These are phyloP conservation scores for Hanleya hanleyi DNA, from an alignment of 2,888 invertebrate species.

Conservation along the genomic window DNA sequence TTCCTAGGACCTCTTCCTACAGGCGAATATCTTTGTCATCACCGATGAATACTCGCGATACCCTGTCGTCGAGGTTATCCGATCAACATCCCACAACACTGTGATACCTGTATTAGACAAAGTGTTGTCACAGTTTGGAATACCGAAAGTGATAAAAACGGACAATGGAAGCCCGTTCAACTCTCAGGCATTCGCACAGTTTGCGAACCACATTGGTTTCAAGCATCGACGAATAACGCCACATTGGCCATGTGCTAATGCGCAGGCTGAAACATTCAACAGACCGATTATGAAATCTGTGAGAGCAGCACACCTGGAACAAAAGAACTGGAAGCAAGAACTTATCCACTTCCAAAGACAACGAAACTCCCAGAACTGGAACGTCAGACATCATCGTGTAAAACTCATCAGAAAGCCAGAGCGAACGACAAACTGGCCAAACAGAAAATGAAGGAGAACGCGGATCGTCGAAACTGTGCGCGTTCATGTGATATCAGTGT, in stretches of 20 bases:
- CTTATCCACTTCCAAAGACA: too few relatives aligned
- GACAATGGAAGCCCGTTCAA: slow-evolving; percentile 23
- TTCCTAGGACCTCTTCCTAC: slow-evolving; percentile 20
- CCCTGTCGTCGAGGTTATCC: slow-evolving; percentile 13
- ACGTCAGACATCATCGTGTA: too few relatives aligned
- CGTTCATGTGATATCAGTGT: neutral
- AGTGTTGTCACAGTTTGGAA: slow-evolving; percentile 21
- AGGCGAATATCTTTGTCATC: slow-evolving; percentile 25
- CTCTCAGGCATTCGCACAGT: neutral
- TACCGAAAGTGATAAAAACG: slow-evolving; percentile 17
- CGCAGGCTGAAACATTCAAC: slow-evolving; percentile 14
- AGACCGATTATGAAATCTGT: slow-evolving; percentile 7
- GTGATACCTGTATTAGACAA: slow-evolving; percentile 27
- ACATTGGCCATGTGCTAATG: slow-evolving; percentile 19
- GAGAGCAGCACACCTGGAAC: slow-evolving; percentile 8
- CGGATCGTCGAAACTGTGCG: neutral
- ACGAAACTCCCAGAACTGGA: too few relatives aligned
- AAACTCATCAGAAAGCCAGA: neutral
- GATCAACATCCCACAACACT: slow-evolving; percentile 1
- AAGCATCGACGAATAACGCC: slow-evolving; percentile 8
- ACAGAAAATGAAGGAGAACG: neutral
- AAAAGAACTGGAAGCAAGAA: slow-evolving; percentile 23
- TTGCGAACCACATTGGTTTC: neutral
- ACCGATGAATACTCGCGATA: slow-evolving; percentile 30
- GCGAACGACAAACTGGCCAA: neutral